Conservation (phyloP, 2,113 vertebrate species). For the Falco punctatus region DNA sequence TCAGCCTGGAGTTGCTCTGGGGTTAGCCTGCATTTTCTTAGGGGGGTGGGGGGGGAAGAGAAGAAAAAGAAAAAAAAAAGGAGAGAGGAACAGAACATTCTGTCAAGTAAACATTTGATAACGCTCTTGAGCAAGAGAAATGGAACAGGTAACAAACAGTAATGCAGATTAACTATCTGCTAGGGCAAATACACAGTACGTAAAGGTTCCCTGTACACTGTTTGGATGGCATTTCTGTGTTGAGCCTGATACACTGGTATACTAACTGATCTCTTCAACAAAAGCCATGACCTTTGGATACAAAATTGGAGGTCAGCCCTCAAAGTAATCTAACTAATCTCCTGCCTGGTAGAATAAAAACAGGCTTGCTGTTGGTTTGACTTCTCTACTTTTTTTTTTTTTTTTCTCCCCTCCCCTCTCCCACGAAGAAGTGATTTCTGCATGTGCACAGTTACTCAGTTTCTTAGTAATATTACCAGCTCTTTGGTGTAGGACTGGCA, state of each 20-base stretch:
- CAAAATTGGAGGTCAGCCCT: background rate
- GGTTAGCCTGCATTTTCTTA: background rate
- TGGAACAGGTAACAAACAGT: background rate
- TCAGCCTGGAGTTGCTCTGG: background rate
- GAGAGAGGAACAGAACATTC: conserved; percentile 1
- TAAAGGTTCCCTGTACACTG: background rate
- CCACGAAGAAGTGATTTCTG: background rate
- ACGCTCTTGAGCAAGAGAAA: conserved; percentile 26
- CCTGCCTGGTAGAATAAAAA: background rate
- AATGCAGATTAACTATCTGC: conserved; percentile 26
- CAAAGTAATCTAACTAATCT: background rate
- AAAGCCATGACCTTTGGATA: background rate
- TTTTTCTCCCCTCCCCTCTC: background rate
- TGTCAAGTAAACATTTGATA: conserved; percentile 32
- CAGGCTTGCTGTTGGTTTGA: background rate
- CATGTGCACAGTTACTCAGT: background rate
- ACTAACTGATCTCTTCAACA: background rate
- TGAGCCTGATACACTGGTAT: background rate
- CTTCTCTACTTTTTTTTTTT: background rate
- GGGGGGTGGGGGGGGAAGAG: too few species aligned
- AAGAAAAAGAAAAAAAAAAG: background rate
- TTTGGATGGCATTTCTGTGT: background rate
- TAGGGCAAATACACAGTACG: background rate
- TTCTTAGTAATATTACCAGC: background rate
- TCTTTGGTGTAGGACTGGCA: background rate